phyloP scores from a whole-genome alignment of 2,113 vertebrate species.

The Rousettus leschenaultii region DNA sequence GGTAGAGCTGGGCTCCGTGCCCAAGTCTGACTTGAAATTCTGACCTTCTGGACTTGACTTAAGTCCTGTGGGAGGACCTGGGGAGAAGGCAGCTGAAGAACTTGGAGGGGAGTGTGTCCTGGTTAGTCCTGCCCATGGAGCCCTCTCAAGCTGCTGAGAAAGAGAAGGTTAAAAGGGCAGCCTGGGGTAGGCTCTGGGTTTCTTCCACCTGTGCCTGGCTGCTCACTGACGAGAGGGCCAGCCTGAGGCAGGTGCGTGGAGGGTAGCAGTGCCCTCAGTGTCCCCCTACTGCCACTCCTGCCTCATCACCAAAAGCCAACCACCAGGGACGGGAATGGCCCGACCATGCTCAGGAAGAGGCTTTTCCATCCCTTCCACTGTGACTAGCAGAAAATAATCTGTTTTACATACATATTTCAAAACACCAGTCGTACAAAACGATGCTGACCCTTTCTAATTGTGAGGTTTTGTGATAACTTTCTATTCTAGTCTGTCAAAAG shows the following conservation, averaged over 20 bases:
- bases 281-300: background rate
- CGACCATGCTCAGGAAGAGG: background rate
- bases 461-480: background rate
- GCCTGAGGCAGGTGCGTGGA: rapidly evolving
- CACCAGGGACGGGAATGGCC: background rate
- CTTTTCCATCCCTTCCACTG: background rate
- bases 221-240: background rate
- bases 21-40: background rate
- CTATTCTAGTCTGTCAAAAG: background rate
- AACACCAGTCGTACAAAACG: background rate
- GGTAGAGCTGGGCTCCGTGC: background rate
- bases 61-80: background rate
- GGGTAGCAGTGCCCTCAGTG: rapidly evolving
- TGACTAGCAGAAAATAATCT: background rate
- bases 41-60: background rate
- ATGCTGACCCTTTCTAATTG: background rate
- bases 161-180: background rate
- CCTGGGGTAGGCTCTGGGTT: background rate
- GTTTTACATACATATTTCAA: background rate
- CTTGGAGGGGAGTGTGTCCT: background rate
- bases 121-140: background rate
- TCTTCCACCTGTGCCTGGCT: background rate
- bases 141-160: background rate
- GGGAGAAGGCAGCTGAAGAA: background rate
- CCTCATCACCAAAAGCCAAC: background rate